Evolutionary conservation across 2,113 vertebrate genomes (phyloP).

Genomic region (Otis tarda): DNA sequence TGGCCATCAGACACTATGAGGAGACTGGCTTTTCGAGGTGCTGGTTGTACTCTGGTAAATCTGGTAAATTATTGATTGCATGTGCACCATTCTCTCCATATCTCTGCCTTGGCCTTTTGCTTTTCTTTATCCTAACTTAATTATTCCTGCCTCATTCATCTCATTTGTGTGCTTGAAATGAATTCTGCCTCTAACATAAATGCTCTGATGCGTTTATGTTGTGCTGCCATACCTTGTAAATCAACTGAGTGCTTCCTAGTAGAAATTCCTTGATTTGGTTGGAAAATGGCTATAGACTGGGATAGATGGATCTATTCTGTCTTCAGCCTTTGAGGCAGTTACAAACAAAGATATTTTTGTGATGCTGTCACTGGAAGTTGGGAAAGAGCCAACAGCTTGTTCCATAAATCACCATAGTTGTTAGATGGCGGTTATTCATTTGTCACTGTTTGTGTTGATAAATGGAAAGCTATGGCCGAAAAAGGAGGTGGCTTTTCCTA

Average conservation of each 20-base stretch:
- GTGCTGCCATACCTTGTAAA: constrained; percentile 26
- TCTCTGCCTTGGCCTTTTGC: constrained; percentile 3
- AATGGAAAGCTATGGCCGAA: neutral
- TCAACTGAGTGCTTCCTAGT: neutral
- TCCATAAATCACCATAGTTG: neutral
- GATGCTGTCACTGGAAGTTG: neutral
- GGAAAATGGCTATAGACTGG: neutral
- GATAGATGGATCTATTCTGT: neutral
- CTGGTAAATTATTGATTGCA: constrained; percentile 80
- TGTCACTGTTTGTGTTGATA: neutral
- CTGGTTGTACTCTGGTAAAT: constrained; percentile 88
- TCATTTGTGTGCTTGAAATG: constrained; percentile 12
- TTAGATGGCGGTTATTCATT: neutral
- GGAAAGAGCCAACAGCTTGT: neutral
- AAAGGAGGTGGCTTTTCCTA: neutral
- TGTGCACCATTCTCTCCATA: constrained; percentile 43
- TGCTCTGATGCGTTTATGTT: neutral
- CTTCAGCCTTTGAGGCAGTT: neutral
- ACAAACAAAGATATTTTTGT: neutral
- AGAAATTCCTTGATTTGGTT: neutral
- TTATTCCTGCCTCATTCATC: constrained; percentile 1
- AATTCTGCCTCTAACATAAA: neutral
- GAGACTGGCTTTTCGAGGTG: constrained; percentile 84
- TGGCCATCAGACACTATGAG: constrained; percentile 79
- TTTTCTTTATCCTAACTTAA: constrained; percentile 40